phyloP scores from a whole-genome alignment of 1,140 invertebrate species.

The Micrasema minimum region DNA sequence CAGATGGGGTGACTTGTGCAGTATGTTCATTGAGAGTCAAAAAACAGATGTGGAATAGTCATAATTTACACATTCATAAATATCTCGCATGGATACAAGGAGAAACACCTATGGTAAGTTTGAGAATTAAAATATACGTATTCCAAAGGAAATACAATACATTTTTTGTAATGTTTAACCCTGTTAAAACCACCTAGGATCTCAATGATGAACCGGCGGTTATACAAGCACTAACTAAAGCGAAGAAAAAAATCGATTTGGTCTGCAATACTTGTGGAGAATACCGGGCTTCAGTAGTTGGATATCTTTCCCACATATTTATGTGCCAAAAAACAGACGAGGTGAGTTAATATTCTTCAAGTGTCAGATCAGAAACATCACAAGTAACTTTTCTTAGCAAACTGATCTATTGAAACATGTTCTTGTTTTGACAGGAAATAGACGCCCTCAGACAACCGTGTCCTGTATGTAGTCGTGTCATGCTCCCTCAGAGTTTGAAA shows the following conservation, averaged over 20 bases:
- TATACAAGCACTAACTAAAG: slow-evolving; percentile 53
- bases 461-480: slow-evolving; percentile 66
- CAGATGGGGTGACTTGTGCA: slow-evolving; percentile 55
- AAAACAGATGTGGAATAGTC: slow-evolving; percentile 59
- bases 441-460: slow-evolving; percentile 66
- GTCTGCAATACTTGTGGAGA: slow-evolving; percentile 69
- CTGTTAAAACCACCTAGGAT: no score
- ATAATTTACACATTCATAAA: slow-evolving; percentile 65
- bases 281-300: slow-evolving; percentile 67
- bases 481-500: slow-evolving; percentile 71
- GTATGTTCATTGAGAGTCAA: slow-evolving; percentile 58
- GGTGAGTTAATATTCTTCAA: no score
- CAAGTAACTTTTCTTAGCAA: slow-evolving; percentile 41
- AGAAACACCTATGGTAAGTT: slow-evolving; percentile 57
- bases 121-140: slow-evolving; percentile 1
- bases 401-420: slow-evolving; percentile 34
- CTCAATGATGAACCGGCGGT: slow-evolving; percentile 59
- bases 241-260: slow-evolving; percentile 61
- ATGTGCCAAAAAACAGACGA: slow-evolving; percentile 70
- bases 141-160: neutral
- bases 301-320: slow-evolving; percentile 72
- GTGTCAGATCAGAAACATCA: no score
- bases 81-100: slow-evolving; percentile 63
- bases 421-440: slow-evolving; percentile 62
- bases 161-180: no score